Base-by-base conservation (phyloP, 2,113 vertebrate genomes). In the Lepidiolamprologus cunningtoni region DNA sequence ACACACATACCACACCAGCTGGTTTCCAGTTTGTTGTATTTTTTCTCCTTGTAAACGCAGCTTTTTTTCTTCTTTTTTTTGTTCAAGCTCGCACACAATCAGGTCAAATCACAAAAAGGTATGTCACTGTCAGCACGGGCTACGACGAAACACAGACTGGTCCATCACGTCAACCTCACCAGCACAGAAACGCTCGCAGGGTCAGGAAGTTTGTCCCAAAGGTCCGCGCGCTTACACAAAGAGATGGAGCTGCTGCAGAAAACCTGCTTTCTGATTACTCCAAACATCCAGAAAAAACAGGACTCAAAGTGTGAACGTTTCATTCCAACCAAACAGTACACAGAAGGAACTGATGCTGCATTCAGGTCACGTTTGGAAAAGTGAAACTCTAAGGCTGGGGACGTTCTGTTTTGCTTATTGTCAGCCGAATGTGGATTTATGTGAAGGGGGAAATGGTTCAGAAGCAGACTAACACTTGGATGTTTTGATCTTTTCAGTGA, bases 71-170 rank as follows among this genome's bases (percentile, higher is more conserved):
- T 92, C 54, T 88, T 92, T 83, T 83, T 85, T 87, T 93, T 91
- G 47, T 89, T 92, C 89, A 84, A 86, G 91, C 81, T 92, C 81
- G 81, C 87, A 92, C 86, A 93, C 12, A 93, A 87, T 89, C 54
- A 31, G 84, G 63, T 93, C 89, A 89, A 87, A 90, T 91, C 92
- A 93, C 93, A 80, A 83, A 68, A 89, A 68, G 33, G 81, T 16
- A 91, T 82, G 10, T 84, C 52, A 91, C 83, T 83, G 85, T 92
- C 86, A 92, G 88, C 86, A 92, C 88, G n/a, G 82, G 87, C 82
- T 33, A 92, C 86, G 5, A 93, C 87, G 55, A 93, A 82, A 92
- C 87, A 89, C 83, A 86, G 26, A 91, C 63, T 84, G 9, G 55
- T 80, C 91, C 89, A 80, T 47, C 80, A 89, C 73, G 40, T 68